Evolutionary conservation across 2,113 vertebrate species (phyloP).

Genomic region (Poeciliopsis turrubarensis): DNA sequence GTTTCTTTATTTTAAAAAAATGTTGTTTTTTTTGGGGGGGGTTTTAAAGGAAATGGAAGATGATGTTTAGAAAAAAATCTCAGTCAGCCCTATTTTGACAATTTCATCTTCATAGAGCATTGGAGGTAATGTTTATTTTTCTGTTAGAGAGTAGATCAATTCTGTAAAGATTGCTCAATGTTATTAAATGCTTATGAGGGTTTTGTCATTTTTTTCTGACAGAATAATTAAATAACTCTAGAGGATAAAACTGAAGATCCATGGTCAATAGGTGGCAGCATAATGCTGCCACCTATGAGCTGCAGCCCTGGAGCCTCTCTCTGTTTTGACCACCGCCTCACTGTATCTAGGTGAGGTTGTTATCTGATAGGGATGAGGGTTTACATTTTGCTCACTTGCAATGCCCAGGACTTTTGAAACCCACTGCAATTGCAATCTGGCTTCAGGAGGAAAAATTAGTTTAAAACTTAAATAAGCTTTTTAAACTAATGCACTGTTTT

Average conservation of each 20-base stretch:
- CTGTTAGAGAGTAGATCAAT: background rate
- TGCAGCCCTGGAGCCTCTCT: background rate
- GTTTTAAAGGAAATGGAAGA: background rate
- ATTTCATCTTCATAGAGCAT: background rate
- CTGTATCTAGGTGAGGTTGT: conserved; percentile 33
- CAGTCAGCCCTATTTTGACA: background rate
- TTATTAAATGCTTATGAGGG: background rate
- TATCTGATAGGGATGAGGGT: conserved; percentile 36
- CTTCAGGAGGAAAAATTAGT: conserved; percentile 10
- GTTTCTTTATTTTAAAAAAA: background rate
- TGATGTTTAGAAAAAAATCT: background rate
- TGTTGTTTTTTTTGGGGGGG: too few species aligned
- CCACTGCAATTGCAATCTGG: conserved; percentile 15
- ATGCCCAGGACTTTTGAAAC: conserved; percentile 7
- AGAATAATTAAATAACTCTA: background rate
- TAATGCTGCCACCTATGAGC: background rate
- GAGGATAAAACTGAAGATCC: background rate
- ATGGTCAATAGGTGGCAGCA: conserved; percentile 68
- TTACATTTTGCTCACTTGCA: conserved; percentile 45
- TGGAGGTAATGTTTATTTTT: background rate
- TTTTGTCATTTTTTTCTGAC: too few species aligned
- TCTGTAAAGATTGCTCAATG: background rate
- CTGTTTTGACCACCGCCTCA: conserved; percentile 40
- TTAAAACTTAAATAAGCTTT: background rate
- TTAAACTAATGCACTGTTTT: background rate